Evolutionary conservation across 2,888 invertebrate species (phyloP).

Genomic region (Oscheius sp.): DNA sequence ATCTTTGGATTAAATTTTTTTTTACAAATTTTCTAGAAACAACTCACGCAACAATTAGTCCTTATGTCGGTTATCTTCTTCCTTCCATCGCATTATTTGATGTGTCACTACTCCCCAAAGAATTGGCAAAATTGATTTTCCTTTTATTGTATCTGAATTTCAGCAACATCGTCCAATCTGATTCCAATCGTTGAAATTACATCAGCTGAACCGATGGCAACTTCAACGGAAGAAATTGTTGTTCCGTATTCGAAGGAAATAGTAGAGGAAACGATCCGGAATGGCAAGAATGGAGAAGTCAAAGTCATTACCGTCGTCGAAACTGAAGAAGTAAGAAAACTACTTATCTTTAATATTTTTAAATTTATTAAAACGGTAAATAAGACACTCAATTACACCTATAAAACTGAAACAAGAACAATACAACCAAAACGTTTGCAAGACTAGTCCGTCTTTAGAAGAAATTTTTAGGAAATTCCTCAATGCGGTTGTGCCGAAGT

Average conservation of each 20-base stretch:
- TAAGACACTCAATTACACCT: too few relatives aligned
- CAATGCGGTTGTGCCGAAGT: background rate
- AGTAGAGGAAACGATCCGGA: background rate
- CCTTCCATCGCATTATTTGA: background rate
- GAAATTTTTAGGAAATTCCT: slow-evolving; percentile 1
- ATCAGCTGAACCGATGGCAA: background rate
- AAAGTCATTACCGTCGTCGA: background rate
- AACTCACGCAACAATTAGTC: too few relatives aligned
- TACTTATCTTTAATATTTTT: too few relatives aligned
- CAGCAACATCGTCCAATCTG: background rate
- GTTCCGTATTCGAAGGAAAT: background rate
- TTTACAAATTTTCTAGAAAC: too few relatives aligned
- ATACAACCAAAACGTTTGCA: too few relatives aligned
- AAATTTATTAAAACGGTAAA: too few relatives aligned
- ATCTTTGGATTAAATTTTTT: background rate
- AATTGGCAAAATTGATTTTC: background rate
- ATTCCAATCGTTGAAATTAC: slow-evolving; percentile 13
- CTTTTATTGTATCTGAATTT: background rate
- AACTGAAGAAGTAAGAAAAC: slow-evolving; percentile 1
- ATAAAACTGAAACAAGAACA: too few relatives aligned
- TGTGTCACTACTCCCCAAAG: background rate
- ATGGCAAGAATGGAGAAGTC: background rate
- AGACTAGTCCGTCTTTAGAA: too few relatives aligned
- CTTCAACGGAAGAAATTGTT: slow-evolving; percentile 4
- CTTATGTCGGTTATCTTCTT: background rate